phyloP scores from a whole-genome alignment of 2,888 invertebrate genomes.

The Ichneumoninae sp. region DNA sequence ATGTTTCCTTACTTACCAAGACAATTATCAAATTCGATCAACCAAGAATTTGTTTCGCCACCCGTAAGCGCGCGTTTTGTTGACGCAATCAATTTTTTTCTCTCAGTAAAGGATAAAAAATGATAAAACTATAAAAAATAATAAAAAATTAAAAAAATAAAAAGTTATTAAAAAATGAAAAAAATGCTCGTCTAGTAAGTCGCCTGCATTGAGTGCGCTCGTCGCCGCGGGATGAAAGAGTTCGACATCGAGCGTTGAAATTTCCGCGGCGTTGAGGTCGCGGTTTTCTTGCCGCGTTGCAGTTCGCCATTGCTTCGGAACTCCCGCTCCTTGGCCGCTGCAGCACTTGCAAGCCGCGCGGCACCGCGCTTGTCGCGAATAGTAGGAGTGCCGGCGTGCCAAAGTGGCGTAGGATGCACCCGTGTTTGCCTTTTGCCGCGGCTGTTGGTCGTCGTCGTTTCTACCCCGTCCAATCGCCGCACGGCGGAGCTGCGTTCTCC shows the following conservation, averaged over 20 bases:
- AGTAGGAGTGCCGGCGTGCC: slow-evolving; percentile 38
- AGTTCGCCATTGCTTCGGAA: slow-evolving; percentile 62
- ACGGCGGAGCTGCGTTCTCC: slow-evolving; percentile 61
- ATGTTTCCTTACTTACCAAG: too few species aligned
- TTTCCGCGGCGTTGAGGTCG: slow-evolving; percentile 42
- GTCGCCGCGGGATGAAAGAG: background rate
- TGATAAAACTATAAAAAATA: too few species aligned
- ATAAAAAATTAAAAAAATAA: background rate
- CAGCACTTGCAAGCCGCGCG: slow-evolving; percentile 41
- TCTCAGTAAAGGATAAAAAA: too few species aligned
- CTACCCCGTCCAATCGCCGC: slow-evolving; percentile 71
- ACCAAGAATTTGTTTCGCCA: too few species aligned
- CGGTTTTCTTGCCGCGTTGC: slow-evolving; percentile 43
- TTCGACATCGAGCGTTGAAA: slow-evolving; percentile 47
- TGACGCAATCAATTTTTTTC: too few species aligned
- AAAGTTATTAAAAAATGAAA: too few species aligned
- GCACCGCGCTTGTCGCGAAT: slow-evolving; percentile 27
- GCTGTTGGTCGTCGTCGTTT: slow-evolving; percentile 53
- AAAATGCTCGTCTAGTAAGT: background rate
- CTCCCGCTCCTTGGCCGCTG: slow-evolving; percentile 33
- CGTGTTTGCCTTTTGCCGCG: slow-evolving; percentile 72
- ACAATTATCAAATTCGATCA: too few species aligned
- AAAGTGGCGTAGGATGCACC: slow-evolving; percentile 76
- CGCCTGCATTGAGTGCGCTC: background rate
- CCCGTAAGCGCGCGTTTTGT: too few species aligned